phyloP scores from a whole-genome alignment of 2,113 vertebrate genomes.

The Manacus vitellinus region DNA sequence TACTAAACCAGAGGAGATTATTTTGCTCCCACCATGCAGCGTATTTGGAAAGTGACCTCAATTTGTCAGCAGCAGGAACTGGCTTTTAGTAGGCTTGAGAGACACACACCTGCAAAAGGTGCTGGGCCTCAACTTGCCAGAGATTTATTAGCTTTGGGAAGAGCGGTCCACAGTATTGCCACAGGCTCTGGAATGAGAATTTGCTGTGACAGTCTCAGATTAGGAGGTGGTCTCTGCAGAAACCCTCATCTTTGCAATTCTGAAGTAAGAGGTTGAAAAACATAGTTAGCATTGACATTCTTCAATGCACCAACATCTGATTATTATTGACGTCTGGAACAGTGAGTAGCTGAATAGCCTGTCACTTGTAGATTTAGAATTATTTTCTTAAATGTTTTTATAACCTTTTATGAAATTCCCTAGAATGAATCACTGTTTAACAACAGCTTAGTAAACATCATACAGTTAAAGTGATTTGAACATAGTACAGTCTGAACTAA shows the following conservation, averaged over 20 bases:
- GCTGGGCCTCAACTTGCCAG: background rate
- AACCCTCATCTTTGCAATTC: background rate
- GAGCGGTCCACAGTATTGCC: background rate
- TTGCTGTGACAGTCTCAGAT: background rate
- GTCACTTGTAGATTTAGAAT: background rate
- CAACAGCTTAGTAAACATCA: background rate
- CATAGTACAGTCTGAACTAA: background rate
- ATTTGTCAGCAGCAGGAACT: background rate
- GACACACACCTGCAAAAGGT: background rate
- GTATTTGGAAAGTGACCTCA: background rate
- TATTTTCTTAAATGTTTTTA: background rate
- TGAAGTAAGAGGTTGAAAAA: background rate
- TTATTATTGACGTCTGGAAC: background rate
- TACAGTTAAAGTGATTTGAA: background rate
- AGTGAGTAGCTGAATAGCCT: background rate
- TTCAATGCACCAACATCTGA: background rate
- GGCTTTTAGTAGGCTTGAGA: background rate
- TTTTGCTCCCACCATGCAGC: background rate
- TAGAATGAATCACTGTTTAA: conserved; percentile 6
- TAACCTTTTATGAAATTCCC: background rate
- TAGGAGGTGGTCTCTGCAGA: background rate
- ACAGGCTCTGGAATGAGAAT: background rate
- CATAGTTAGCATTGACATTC: background rate
- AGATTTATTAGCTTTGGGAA: background rate
- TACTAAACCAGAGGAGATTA: background rate